Evolutionary conservation across 2,888 invertebrate species (phyloP), one percentile per base, ranked within the genome.

Genomic region (Lochmaea capreae): DNA sequence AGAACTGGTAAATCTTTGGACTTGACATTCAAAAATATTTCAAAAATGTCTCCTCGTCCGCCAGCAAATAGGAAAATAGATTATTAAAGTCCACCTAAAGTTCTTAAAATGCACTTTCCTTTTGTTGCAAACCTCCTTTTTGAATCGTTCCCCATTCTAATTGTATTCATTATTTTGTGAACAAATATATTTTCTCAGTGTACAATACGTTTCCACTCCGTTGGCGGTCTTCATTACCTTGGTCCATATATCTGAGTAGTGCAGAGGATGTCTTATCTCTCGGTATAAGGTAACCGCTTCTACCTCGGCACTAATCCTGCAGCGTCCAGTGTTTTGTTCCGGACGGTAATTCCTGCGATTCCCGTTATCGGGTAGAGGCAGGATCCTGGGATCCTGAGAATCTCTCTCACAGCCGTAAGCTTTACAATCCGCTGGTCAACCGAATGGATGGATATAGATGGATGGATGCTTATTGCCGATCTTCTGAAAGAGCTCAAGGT

Each of bases 281-380:
- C 59, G 57, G 22, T 52, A 57, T 67, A 76, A 76, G 76, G 76
- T 76, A 73, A 78, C 77, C 78, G 79, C 81, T 77, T 78, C 81
- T 80, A 82, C 83, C 82, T 81, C 82, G 81, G 80, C 80, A 83
- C 83, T 86, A 85, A 85, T 85, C 85, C 86, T 81, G 79, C 81
- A 81, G 83, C 85, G 86, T 86, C 85, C 85, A 85, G 84, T 83
- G 84, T 83, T 84, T 84, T 83, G 86, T 85, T 86, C 84, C 86
- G 86, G 85, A 79, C 83, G 81, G 85, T 87, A 87, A 87, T 87
- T 87, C 86, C 85, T 79, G 74, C 74, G 62, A 69, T 70, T 87
- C 85, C 67, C 54, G 86, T 86, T 87, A 87, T 86, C 87, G 85
- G 85, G 83, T 84, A 83, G 84, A 81, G 83, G 84, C 86, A 85